Base-by-base conservation (phyloP, 2,797 vertebrate genomes). In the Platalea minor region DNA sequence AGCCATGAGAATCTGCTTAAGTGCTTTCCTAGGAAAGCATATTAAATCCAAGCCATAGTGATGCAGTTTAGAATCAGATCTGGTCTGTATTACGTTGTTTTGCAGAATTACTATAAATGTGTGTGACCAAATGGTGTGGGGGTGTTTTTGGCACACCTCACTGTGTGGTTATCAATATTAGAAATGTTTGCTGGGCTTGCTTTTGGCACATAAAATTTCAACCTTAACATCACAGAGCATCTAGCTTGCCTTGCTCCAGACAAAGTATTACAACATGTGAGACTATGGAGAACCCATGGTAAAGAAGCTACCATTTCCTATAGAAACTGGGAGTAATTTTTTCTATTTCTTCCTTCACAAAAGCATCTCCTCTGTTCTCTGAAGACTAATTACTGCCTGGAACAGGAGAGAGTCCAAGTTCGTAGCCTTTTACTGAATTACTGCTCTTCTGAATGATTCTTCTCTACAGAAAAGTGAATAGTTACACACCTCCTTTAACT, bases 1-100 rank as follows among this genome's bases (percentile, higher is more conserved):
- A 94, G 54, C 59, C 50, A 57, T 51, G 80, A 91, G 80, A 88
- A 93, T 85, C 91, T 84, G 50, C 76, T 90, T 88, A 90, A 90
- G 67, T 78, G 43, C 63, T 88, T 93, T 94, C 51, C 74, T 80
- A 61, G 84, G 76, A 86, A 89, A 89, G 65, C 31, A 3, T 48
- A 37, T 37, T 76, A 68, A 91, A 90, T 74, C 56, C 56, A 59
- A 86, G 73, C 56, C 31, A 45, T 17, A 35, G 61, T 26, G 48
- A 63, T 76, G 46, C 35, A 86, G 35, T 79, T 81, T 51, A 69
- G 35, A 73, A 28, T 70, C 48, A 74, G 56, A 23, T 75, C 51
- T 80, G 37, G 13, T 39, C 57, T 35, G 19, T 24, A 45, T 6
- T 28, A 50, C 2, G 9, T 35, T 89, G 31, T 78, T 88, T 51